Conservation (phyloP, 2,888 invertebrate genomes). For the Plutella xylostella region DNA sequence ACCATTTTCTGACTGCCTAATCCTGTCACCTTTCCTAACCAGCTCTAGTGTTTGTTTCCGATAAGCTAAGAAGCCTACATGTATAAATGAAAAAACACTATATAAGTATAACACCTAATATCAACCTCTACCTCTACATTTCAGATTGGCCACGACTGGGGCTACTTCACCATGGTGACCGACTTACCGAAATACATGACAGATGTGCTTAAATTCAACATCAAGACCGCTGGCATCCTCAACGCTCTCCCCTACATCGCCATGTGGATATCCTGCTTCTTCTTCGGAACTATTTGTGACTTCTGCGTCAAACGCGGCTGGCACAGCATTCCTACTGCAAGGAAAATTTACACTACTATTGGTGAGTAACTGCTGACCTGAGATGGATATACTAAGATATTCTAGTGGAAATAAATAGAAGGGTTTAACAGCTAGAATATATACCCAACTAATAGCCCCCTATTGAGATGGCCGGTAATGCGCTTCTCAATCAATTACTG, state of each 20-base stretch:
- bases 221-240: constrained; percentile 72
- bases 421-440: too few relatives aligned
- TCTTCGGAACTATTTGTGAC: constrained; percentile 76
- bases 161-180: constrained; percentile 78
- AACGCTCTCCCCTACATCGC: constrained; percentile 75
- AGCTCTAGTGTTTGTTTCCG: too few relatives aligned
- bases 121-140: constrained; percentile 12
- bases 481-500: too few relatives aligned
- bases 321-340: constrained; percentile 65
- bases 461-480: too few relatives aligned
- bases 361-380: too few relatives aligned
- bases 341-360: constrained; percentile 76
- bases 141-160: constrained; percentile 77
- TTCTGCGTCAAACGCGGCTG: constrained; percentile 71
- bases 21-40: too few relatives aligned
- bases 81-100: neutral
- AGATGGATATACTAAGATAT: too few relatives aligned
- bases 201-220: constrained; percentile 74
- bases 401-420: too few relatives aligned
- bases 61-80: neutral
- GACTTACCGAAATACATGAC: constrained; percentile 79
- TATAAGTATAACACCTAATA: neutral
- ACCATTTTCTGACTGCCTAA: too few relatives aligned
- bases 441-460: too few relatives aligned
- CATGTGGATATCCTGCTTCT: constrained; percentile 75